Percentiles rank a stretch among this genome's conserved stretches.
Evolutionary conservation across 2,888 invertebrate genomes (phyloP).

Genomic region (Julus scanicus): DNA sequence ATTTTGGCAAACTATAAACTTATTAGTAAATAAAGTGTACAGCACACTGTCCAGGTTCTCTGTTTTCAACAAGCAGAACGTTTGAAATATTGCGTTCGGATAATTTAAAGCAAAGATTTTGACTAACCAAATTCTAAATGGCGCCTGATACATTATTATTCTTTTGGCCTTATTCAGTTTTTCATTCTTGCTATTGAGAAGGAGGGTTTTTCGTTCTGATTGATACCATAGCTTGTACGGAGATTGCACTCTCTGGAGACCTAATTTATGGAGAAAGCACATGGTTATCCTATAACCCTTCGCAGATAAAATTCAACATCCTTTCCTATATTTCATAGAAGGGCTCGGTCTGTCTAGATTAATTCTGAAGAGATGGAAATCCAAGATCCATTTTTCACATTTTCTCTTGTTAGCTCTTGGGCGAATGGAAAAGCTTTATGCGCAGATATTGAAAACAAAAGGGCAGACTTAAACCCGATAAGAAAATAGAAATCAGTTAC

Average conservation of each 20-base stretch:
- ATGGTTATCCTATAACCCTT: constrained; percentile 13
- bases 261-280: constrained; percentile 30
- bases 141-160: background rate
- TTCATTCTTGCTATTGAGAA: background rate
- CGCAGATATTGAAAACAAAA: background rate
- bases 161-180: background rate
- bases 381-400: constrained; percentile 29
- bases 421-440: background rate
- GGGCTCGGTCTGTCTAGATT: constrained; percentile 33
- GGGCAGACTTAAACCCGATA: constrained; percentile 15
- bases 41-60: too few species aligned
- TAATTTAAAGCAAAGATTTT: background rate
- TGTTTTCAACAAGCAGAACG: too few species aligned
- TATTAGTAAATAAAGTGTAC: too few species aligned
- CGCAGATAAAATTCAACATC: constrained; percentile 9
- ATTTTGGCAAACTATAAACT: too few species aligned
- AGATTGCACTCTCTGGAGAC: constrained; percentile 5
- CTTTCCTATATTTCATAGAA: background rate
- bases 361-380: constrained; percentile 35
- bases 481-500: constrained; percentile 22
- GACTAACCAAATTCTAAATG: background rate
- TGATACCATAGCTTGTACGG: background rate
- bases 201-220: background rate
- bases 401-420: background rate
- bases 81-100: too few species aligned